Percentiles rank a stretch among this genome's conserved stretches.
Evolutionary conservation across 1,140 invertebrate genomes (phyloP).

Genomic region (Aricia agestis): DNA sequence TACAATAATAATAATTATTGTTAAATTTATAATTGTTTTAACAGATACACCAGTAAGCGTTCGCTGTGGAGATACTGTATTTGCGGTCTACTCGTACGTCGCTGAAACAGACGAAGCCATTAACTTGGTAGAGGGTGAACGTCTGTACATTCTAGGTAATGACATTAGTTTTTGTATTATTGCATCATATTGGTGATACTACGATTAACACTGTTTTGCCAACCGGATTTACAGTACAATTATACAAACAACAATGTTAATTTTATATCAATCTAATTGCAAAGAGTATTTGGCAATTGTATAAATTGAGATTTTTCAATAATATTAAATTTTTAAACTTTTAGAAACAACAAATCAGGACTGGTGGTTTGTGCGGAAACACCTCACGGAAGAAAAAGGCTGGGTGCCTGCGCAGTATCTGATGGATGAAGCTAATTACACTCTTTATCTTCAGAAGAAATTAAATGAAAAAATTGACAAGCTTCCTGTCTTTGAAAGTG

Average conservation of each 20-base stretch:
- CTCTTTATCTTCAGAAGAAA: constrained; percentile 89
- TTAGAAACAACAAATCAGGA: constrained; percentile 86
- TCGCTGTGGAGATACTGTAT: constrained; percentile 85
- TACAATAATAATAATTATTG: background rate
- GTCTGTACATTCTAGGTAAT: constrained; percentile 88
- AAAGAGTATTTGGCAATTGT: too few species aligned
- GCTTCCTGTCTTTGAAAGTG: constrained; percentile 93
- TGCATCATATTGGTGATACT: too few species aligned
- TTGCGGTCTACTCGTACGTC: constrained; percentile 89
- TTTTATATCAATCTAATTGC: too few species aligned
- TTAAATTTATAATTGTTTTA: constrained; percentile 19
- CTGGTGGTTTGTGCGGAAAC: constrained; percentile 95
- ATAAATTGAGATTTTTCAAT: too few species aligned
- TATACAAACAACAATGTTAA: too few species aligned
- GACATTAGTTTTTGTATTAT: background rate
- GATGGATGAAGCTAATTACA: constrained; percentile 88
- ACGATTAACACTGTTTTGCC: too few species aligned
- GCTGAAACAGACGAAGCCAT: constrained; percentile 93
- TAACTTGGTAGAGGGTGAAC: constrained; percentile 92
- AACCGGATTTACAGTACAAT: too few species aligned
- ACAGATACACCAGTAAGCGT: constrained; percentile 74
- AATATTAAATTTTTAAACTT: background rate
- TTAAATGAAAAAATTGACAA: constrained; percentile 94
- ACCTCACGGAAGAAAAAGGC: constrained; percentile 92
- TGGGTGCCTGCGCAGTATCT: constrained; percentile 94